Percentiles rank a stretch among this genome's conserved stretches.
phyloP scores from a whole-genome alignment of 2,797 vertebrate species.

The Cryptoprocta ferox region DNA sequence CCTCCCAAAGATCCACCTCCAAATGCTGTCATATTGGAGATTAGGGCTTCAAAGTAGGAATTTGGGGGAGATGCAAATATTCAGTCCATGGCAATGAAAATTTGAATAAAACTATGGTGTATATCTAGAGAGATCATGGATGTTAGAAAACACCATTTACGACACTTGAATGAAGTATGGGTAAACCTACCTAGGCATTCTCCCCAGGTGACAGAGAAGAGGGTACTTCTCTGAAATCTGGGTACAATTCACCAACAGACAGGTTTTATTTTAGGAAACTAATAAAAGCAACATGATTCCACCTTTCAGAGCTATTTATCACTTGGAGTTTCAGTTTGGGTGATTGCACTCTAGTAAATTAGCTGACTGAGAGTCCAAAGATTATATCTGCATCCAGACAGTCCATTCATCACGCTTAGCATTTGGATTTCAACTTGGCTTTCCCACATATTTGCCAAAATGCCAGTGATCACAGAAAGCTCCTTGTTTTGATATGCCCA shows the following conservation, averaged over 20 bases:
- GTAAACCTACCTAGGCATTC: not conserved
- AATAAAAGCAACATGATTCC: slow-evolving; percentile 70
- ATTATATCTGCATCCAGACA: slow-evolving; percentile 52
- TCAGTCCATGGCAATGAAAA: not conserved
- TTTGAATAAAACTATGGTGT: not conserved
- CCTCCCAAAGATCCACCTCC: not conserved
- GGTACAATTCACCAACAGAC: not conserved
- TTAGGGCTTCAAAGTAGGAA: not conserved
- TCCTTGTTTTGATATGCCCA: not conserved
- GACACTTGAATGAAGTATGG: not conserved
- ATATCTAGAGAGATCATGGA: not conserved
- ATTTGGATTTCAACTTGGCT: slow-evolving; percentile 60
- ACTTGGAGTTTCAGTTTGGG: slow-evolving; percentile 34
- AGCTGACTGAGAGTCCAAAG: slow-evolving; percentile 57
- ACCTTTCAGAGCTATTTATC: slow-evolving; percentile 51
- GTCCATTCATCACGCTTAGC: slow-evolving; percentile 57
- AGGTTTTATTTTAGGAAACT: slow-evolving; percentile 75
- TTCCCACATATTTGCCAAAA: slow-evolving; percentile 30
- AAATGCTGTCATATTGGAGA: not conserved
- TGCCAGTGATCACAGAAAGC: slow-evolving; percentile 1
- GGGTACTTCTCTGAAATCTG: not conserved
- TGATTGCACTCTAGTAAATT: slow-evolving; percentile 28
- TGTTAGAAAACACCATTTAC: not conserved
- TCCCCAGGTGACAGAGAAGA: not conserved
- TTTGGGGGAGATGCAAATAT: not conserved